Evolutionary conservation across 2,113 vertebrate genomes (phyloP), one percentile per base, ranked within the genome.

Genomic region (Prunella himalayana): DNA sequence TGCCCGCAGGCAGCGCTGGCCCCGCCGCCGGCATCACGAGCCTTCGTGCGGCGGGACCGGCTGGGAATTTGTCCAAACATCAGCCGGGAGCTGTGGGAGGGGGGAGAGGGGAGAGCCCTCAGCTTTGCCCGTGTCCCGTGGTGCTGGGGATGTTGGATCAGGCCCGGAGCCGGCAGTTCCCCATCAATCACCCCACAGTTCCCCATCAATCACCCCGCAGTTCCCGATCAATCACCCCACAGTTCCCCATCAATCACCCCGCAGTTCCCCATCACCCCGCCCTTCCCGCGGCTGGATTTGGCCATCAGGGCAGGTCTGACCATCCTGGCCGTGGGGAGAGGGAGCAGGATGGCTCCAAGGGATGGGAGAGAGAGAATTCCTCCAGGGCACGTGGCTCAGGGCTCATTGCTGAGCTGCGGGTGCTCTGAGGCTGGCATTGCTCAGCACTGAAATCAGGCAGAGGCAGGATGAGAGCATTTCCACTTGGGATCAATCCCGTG

Each of bases 221-320:
- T 5, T 78, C 63, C 15, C 21, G 30, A 19, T 44, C 37, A 9
- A 37, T 37, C 37, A 37, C 37, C 37, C 37, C 37, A 9, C 28
- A 33, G 28, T 5, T 78, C 63, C 15, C 21, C 33, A 19, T 44
- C 37, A 9, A 37, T 37, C 37, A 37, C 37, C 37, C 37, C 37
- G 37, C 37, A 37, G 37, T 37, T 37, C 37, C 37, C 37, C 37
- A 37, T 37, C 37, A 37, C 16, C 37, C 49, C 1, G 0, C 28
- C 0, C 0, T 51, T 81, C 64, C 82, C 0, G 23, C 7, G 75
- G 47, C 13, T 75, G 61, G 81, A 9, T 75, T 79, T 61, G 66
- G 51, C 14, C 17, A 0, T 4, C 71, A 7, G 73, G 42, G 24
- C 11, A 0, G 0, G 4, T 25, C 24, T 0, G 5, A 25, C 15